Evolutionary conservation across 2,888 invertebrate genomes (phyloP).

Genomic region (Philhelius pedissequus): DNA sequence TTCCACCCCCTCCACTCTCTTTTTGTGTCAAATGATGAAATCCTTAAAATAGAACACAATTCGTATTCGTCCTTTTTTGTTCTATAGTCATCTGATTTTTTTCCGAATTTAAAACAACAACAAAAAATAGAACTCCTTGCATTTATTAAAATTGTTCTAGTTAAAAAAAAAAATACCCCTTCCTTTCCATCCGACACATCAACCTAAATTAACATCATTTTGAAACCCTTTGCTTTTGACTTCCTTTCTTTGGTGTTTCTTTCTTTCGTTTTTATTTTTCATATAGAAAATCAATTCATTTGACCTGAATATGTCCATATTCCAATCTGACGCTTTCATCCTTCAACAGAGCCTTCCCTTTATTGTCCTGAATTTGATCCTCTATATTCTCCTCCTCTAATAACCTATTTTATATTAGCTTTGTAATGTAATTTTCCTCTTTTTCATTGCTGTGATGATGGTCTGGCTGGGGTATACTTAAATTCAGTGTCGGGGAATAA

Average conservation of each 20-base stretch:
- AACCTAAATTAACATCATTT: slow-evolving; percentile 59
- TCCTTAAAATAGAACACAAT: slow-evolving; percentile 42
- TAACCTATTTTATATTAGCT: slow-evolving; percentile 26
- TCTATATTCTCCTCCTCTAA: not conserved
- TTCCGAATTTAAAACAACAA: slow-evolving; percentile 39
- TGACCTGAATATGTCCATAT: slow-evolving; percentile 67
- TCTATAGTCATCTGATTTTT: slow-evolving; percentile 27
- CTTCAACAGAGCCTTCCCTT: not conserved
- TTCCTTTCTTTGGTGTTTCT: not conserved
- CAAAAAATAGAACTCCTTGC: not conserved
- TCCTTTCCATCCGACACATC: slow-evolving; percentile 1
- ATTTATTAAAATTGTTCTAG: slow-evolving; percentile 38
- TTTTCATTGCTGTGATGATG: not conserved
- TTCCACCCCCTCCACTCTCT: not conserved
- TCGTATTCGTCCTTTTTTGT: not conserved
- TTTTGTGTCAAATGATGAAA: slow-evolving; percentile 23
- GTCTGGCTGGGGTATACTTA: not conserved
- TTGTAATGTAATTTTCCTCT: slow-evolving; percentile 51
- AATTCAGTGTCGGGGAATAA: not conserved
- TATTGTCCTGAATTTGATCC: not conserved
- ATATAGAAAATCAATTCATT: slow-evolving; percentile 63
- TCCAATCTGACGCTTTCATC: slow-evolving; percentile 56
- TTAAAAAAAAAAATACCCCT: not conserved
- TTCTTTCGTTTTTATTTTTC: not conserved
- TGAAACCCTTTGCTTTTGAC: not conserved